A percentile compares a stretch with the other conserved stretches of the same genome.
Conservation (phyloP, 2,797 vertebrate species). For the Enteromius radiatus region DNA sequence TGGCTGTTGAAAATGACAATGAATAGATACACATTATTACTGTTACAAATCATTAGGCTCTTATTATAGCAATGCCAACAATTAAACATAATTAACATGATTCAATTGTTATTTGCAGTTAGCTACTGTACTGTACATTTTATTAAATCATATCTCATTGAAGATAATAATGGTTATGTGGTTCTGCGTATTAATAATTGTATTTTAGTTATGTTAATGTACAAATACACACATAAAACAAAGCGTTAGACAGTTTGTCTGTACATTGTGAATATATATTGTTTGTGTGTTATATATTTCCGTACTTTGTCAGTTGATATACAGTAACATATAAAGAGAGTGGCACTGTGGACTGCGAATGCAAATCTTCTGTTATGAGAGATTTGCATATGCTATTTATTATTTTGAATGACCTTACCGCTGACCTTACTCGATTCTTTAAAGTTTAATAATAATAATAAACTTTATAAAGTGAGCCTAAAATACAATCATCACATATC, state of each 20-base stretch:
- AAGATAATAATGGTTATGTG: not conserved
- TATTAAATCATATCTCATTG: not conserved
- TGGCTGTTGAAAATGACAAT: not conserved
- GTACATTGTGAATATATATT: too few relatives aligned
- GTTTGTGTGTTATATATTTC: too few relatives aligned
- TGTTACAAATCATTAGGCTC: not conserved
- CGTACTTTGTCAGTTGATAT: too few relatives aligned
- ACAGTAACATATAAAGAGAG: not conserved
- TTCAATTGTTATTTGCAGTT: not conserved
- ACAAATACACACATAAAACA: not conserved
- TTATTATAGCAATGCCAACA: not conserved
- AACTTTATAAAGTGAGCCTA: not conserved
- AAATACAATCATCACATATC: not conserved
- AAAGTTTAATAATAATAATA: not conserved
- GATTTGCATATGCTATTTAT: not conserved
- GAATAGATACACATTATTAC: not conserved
- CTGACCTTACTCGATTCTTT: not conserved
- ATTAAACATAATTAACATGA: too few relatives aligned
- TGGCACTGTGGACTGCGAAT: not conserved
- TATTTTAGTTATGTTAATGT: not conserved
- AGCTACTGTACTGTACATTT: not conserved
- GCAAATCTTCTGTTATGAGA: not conserved
- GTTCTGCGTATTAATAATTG: not conserved
- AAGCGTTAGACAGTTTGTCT: too few relatives aligned
- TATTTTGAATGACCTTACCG: not conserved